phyloP scores from a whole-genome alignment of 2,113 vertebrate genomes.

The Apistogramma diplotaenia region DNA sequence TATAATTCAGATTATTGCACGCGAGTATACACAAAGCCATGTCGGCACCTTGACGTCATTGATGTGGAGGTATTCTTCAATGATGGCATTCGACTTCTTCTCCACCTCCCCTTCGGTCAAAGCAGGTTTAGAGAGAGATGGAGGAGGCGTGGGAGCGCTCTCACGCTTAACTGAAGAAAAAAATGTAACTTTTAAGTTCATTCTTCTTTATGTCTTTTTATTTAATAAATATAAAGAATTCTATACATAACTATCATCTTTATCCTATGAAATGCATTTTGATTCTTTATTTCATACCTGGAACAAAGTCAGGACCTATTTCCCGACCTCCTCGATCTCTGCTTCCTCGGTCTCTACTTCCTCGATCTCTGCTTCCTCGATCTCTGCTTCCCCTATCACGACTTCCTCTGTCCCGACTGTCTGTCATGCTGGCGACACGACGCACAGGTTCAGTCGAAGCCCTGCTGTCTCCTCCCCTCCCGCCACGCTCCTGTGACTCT shows the following conservation, averaged over 20 bases:
- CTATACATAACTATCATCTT: background rate
- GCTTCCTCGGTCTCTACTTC: slow-evolving; percentile 52
- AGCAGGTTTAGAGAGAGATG: slow-evolving; percentile 70
- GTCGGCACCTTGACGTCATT: slow-evolving; percentile 89
- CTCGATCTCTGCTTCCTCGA: slow-evolving; percentile 45
- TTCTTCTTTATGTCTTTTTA: background rate
- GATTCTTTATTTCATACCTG: slow-evolving; percentile 40
- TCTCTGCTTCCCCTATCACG: slow-evolving; percentile 60
- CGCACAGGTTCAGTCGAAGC: slow-evolving; percentile 80
- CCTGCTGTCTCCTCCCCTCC: slow-evolving; percentile 83
- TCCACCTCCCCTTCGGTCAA: slow-evolving; percentile 90
- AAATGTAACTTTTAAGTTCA: background rate
- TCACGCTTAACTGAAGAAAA: slow-evolving; percentile 81
- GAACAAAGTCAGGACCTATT: slow-evolving; percentile 56
- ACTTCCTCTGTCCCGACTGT: slow-evolving; percentile 74
- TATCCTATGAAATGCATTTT: background rate
- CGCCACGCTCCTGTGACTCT: slow-evolving; percentile 87
- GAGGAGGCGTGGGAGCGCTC: slow-evolving; percentile 55
- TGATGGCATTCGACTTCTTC: slow-evolving; percentile 91
- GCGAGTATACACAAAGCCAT: background rate
- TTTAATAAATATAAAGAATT: background rate
- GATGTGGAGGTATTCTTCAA: slow-evolving; percentile 95
- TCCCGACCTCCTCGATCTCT: slow-evolving; percentile 17
- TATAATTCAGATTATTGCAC: background rate
- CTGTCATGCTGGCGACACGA: slow-evolving; percentile 90